Evolutionary conservation across 92 coral and sea anemone species (phyloP).

Genomic region (Virgularia gustaviana): DNA sequence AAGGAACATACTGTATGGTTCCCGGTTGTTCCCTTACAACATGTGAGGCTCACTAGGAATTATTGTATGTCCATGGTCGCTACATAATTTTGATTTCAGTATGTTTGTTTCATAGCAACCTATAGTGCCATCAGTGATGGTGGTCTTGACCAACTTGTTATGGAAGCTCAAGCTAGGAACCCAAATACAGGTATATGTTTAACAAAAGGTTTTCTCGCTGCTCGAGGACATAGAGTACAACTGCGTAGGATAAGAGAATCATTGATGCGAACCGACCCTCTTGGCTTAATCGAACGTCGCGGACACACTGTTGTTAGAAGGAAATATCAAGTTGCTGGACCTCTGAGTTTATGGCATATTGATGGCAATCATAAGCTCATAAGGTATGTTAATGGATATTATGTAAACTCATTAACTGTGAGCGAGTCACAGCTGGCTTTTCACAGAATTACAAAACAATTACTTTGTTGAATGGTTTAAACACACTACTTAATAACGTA

Average conservation of each 20-base stretch:
- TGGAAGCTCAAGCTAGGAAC: slow-evolving; percentile 38
- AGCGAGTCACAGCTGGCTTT: too few species aligned
- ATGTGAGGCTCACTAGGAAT: too few species aligned
- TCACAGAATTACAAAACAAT: too few species aligned
- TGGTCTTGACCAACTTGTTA: slow-evolving; percentile 45
- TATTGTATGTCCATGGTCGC: too few species aligned
- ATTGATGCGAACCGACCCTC: slow-evolving; percentile 50
- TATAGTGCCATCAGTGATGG: slow-evolving; percentile 49
- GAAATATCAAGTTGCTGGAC: slow-evolving; percentile 48
- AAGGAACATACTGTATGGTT: too few species aligned
- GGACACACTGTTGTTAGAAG: slow-evolving; percentile 37
- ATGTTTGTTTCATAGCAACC: slow-evolving; percentile 31
- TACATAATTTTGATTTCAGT: too few species aligned
- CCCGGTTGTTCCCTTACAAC: too few species aligned
- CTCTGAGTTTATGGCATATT: slow-evolving; percentile 58
- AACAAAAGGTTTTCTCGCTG: slow-evolving; percentile 41
- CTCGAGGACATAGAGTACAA: slow-evolving; percentile 46
- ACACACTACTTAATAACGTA: too few species aligned
- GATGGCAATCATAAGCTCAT: slow-evolving; percentile 56
- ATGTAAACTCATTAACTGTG: too few species aligned
- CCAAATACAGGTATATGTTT: slow-evolving; percentile 53
- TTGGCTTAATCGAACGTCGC: slow-evolving; percentile 45
- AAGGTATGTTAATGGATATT: slow-evolving; percentile 32
- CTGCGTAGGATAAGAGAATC: slow-evolving; percentile 53
- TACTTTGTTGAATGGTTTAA: too few species aligned